These are phyloP conservation scores for Aphaenogaster rudis DNA, from an alignment of 1,140 invertebrate genomes.

Conservation along the genomic window DNA sequence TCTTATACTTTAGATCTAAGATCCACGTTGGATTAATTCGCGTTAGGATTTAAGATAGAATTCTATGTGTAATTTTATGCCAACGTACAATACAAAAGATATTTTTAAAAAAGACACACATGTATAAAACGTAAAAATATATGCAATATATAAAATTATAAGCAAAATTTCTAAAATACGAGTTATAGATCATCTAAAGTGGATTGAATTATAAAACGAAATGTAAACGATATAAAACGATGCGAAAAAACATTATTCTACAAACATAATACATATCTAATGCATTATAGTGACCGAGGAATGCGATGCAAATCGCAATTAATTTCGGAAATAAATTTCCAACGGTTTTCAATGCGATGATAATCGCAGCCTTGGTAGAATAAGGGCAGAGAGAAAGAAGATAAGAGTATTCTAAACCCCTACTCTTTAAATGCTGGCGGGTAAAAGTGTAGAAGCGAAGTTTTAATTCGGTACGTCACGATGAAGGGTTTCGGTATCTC, in stretches of 20 bases:
- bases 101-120: background rate
- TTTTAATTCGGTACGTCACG: slow-evolving; percentile 17
- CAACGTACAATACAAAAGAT: background rate
- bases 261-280: background rate
- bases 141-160: background rate
- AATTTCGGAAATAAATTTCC: slow-evolving; percentile 37
- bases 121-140: background rate
- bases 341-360: slow-evolving; percentile 34
- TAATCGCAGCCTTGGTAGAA: background rate
- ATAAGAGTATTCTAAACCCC: slow-evolving; percentile 22
- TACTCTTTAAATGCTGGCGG: background rate
- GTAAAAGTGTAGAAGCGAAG: slow-evolving; percentile 24
- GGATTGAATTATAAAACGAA: background rate
- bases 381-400: background rate
- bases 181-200: background rate
- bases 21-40: background rate
- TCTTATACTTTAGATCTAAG: background rate
- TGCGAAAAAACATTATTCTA: background rate
- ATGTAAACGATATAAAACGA: background rate
- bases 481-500: slow-evolving; percentile 46
- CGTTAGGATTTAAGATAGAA: background rate
- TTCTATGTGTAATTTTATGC: background rate
- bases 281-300: background rate
- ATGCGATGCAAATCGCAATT: slow-evolving; percentile 9
- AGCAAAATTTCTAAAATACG: background rate